These are phyloP conservation scores for Lacerta bilineata DNA, from an alignment of 2,797 vertebrate species.

Conservation along the genomic window DNA sequence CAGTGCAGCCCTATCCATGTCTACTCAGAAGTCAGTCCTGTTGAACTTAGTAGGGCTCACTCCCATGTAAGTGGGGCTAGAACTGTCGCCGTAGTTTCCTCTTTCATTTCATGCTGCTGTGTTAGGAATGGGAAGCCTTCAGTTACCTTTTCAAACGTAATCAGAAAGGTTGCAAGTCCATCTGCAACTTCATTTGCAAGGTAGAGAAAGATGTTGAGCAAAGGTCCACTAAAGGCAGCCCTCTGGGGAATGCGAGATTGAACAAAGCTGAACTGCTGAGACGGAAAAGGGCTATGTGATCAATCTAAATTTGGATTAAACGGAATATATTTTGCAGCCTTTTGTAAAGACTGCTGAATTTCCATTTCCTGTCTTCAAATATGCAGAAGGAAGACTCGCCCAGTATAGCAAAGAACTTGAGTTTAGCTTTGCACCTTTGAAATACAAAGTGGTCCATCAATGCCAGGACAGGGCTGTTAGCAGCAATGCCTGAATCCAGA, in stretches of 20 bases:
- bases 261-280: constrained; percentile 16
- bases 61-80: background rate
- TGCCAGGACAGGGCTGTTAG: background rate
- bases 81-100: background rate
- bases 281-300: background rate
- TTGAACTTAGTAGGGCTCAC: background rate
- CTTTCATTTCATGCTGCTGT: background rate
- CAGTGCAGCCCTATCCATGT: no score
- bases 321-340: background rate
- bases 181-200: constrained; percentile 32
- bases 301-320: constrained; percentile 10
- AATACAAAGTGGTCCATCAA: background rate
- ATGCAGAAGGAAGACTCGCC: background rate
- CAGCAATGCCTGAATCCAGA: background rate
- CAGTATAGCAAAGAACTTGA: background rate
- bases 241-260: constrained; percentile 23
- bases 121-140: constrained; percentile 7
- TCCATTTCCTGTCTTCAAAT: constrained; percentile 4
- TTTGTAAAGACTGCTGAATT: constrained; percentile 8
- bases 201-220: constrained; percentile 16
- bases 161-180: constrained; percentile 28
- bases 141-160: constrained; percentile 35
- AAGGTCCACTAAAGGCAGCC: constrained; percentile 10
- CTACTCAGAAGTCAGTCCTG: no score
- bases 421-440: background rate